Percentiles rank a stretch among this genome's conserved stretches.
Evolutionary conservation across 2,113 vertebrate genomes (phyloP).

Genomic region (Ictidomys tridecemlineatus): DNA sequence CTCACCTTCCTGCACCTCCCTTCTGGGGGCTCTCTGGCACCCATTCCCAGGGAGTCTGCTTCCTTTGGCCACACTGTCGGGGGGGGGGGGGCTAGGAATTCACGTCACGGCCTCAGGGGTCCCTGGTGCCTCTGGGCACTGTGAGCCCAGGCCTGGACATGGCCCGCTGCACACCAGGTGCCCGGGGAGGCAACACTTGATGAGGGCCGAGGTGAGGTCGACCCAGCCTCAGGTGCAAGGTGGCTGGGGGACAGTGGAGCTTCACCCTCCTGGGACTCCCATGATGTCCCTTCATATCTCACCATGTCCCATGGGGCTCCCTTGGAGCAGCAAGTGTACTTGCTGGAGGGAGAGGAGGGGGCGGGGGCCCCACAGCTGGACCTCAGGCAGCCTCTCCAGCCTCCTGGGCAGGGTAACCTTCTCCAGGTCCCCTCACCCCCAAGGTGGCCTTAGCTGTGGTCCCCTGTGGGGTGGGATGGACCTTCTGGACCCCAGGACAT

Average conservation of each 20-base stretch:
- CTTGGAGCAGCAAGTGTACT: background rate
- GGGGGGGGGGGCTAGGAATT: background rate
- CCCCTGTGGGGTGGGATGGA: background rate
- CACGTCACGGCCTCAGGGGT: background rate
- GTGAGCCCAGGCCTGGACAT: background rate
- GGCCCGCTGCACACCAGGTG: no score
- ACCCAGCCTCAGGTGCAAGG: no score
- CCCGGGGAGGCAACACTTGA: background rate
- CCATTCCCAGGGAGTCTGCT: background rate
- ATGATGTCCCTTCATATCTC: background rate
- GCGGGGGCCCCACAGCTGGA: background rate
- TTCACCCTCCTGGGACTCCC: background rate
- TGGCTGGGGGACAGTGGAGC: background rate
- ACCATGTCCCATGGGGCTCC: background rate
- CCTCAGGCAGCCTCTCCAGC: accelerated
- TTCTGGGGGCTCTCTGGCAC: background rate
- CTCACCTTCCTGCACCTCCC: no score
- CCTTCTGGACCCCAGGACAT: no score
- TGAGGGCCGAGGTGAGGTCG: background rate
- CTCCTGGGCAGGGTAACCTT: background rate
- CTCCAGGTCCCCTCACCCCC: no score
- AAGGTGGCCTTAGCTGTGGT: background rate
- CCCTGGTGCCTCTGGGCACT: no score
- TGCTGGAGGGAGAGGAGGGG: background rate
- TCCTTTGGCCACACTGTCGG: background rate